Evolutionary conservation across 2,113 vertebrate species (phyloP).

Genomic region (Mugil cephalus): DNA sequence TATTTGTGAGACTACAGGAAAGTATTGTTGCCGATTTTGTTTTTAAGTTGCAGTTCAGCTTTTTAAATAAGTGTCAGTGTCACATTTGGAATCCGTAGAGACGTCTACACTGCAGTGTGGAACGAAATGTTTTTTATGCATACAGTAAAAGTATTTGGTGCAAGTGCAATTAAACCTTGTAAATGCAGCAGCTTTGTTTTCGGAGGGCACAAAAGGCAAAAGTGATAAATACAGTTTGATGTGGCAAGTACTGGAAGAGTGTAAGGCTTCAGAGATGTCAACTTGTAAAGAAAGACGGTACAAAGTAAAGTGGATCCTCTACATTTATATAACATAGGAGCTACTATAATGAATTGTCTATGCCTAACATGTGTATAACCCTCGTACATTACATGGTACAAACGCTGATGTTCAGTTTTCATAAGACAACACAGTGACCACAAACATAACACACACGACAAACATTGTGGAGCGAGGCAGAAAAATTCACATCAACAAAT

Average conservation of each 20-base stretch:
- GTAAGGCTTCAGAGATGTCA: constrained; percentile 37
- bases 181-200: constrained; percentile 52
- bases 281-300: constrained; percentile 4
- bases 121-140: constrained; percentile 3
- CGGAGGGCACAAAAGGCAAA: constrained; percentile 44
- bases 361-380: constrained; percentile 34
- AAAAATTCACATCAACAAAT: constrained; percentile 20
- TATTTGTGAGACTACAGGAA: constrained; percentile 34
- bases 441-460: constrained; percentile 21
- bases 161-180: constrained; percentile 48
- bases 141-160: constrained; percentile 48
- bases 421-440: constrained; percentile 32
- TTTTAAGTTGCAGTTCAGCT: constrained; percentile 27
- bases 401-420: constrained; percentile 34
- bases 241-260: constrained; percentile 16
- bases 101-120: constrained; percentile 2
- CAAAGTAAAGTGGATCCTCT: constrained; percentile 9
- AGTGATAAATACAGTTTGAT: constrained; percentile 30
- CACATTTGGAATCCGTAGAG: constrained; percentile 29
- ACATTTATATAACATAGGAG: constrained; percentile 14
- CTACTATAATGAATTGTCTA: constrained; percentile 31
- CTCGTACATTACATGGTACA: constrained; percentile 25
- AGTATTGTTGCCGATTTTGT: constrained; percentile 16
- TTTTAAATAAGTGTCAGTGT: constrained; percentile 18
- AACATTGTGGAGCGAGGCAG: constrained; percentile 23